phyloP scores from a whole-genome alignment of 2,888 invertebrate genomes.

The Megamerina dolium region DNA sequence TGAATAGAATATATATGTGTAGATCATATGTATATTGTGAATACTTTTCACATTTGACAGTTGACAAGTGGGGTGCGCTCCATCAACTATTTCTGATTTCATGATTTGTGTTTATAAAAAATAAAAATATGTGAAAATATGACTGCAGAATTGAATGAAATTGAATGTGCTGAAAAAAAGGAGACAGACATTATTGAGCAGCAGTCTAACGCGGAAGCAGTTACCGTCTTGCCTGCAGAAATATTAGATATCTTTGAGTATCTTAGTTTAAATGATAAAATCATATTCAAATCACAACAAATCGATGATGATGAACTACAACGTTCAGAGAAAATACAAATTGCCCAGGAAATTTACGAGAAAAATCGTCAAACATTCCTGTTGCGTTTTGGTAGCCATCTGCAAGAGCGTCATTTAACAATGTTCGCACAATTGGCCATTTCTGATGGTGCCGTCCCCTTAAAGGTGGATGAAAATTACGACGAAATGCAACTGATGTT shows the following conservation, averaged over 20 bases:
- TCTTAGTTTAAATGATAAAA: conserved; percentile 33
- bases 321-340: conserved; percentile 61
- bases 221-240: conserved; percentile 20
- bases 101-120: no score
- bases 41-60: no score
- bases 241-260: conserved; percentile 35
- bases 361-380: conserved; percentile 68
- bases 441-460: conserved; percentile 32
- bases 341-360: conserved; percentile 60
- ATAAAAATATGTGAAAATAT: no score
- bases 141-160: no score
- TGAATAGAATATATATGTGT: no score
- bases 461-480: conserved; percentile 34
- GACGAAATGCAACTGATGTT: conserved; percentile 62
- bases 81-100: no score
- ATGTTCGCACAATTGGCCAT: conserved; percentile 56
- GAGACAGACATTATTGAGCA: not conserved
- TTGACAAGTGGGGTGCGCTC: no score
- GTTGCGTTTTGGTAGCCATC: conserved; percentile 66
- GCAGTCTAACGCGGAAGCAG: not conserved
- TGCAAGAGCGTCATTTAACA: conserved; percentile 61
- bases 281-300: conserved; percentile 76
- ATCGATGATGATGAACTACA: conserved; percentile 69
- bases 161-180: not conserved
- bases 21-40: no score